Base-by-base conservation (phyloP, 2,113 vertebrate species). In the Mormoops blainvillei region DNA sequence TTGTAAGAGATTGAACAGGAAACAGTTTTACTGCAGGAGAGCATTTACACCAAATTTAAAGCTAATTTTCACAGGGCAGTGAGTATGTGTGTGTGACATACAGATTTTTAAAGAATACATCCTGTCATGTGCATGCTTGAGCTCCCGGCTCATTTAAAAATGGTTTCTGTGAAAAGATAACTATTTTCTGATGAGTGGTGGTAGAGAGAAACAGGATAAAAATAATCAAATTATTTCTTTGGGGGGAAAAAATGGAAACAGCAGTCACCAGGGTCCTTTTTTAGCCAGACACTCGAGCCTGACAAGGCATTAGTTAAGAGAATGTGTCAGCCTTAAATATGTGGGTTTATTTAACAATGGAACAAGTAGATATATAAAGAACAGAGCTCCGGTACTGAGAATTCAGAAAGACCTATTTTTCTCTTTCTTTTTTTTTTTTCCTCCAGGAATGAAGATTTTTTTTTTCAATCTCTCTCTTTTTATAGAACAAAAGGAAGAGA, bases 181-280 rank as follows among this genome's bases (percentile, higher is more conserved):
- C 18, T 86, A 71, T 86, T 89, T 92, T 92, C 92, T 92, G 91
- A 16, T 92, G 54, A 97, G 89, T 63, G 48, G 67, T 73, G n/a
- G 84, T 87, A 67, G 74, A 76, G 43, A 81, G 77, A 94, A 94
- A 78, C 41, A 82, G 77, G 71, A 97, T 95, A 97, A 94, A 98
- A 96, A 90, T 95, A 94, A 97, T 97, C 84, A 97, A 98, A 91
- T 95, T 94, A 97, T 95, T 96, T 95, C 92, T 96, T 78, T 48
- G 31, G 70, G 85, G 16, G 70, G 70, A 82, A 83, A 83, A 89
- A 96, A 83, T 82, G 85, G 85, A 92, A 97, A 88, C 38, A 58
- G 76, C 73, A 95, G 81, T 96, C 89, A 92, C 61, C 45, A 77
- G 92, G 67, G 84, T 91, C 91, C 90, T 92, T 97, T 97, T 97